Evolutionary conservation across 1,140 invertebrate species (phyloP), one percentile per base, ranked within the genome.

Genomic region (Polypedilum pembai): DNA sequence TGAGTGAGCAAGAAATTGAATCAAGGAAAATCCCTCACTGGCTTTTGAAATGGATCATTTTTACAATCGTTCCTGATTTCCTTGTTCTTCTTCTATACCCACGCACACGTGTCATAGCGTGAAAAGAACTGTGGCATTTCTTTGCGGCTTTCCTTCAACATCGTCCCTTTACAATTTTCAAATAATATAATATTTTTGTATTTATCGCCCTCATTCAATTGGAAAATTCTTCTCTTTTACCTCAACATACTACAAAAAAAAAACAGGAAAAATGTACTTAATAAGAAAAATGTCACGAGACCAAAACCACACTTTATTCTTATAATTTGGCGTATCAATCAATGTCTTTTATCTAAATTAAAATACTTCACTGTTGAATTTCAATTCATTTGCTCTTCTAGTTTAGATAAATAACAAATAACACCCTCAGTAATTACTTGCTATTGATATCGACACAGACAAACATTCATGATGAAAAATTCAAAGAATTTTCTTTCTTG

Each of bases 331-430:
- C 65, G 65, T 69, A 69, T 69, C 65, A 69, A 69, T 69, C 65
- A 69, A 69, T 69, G 65, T 69, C 65, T 69, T 69, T 69, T 69
- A 69, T 69, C 65, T 69, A 69, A 69, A 69, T 69, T 69, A 69
- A 69, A 69, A 69, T 69, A 69, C 65, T 69, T 21, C 17, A 69
- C 24, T 69, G 17, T 69, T 69, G 3, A 69, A 18, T 10, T 21
- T 69, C 65, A 69, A 69, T 20, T 20, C 5, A 7, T 21, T 69
- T 69, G n/a, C 18, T 66, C 17, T 18, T 17, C 2, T 56, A 17
- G 65, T 69, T 69, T 18, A 69, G 65, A 69, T 69, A 69, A 69
- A 69, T 69, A 69, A 69, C 65, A 69, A 69, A 69, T 69, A 21
- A 69, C 65, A 69, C 65, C 65, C 65, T 18, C 15, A 20, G 65